A percentile compares a stretch with the other conserved stretches of the same genome.
Conservation (phyloP, 2,888 invertebrate species). For the Atethmia centrago region DNA sequence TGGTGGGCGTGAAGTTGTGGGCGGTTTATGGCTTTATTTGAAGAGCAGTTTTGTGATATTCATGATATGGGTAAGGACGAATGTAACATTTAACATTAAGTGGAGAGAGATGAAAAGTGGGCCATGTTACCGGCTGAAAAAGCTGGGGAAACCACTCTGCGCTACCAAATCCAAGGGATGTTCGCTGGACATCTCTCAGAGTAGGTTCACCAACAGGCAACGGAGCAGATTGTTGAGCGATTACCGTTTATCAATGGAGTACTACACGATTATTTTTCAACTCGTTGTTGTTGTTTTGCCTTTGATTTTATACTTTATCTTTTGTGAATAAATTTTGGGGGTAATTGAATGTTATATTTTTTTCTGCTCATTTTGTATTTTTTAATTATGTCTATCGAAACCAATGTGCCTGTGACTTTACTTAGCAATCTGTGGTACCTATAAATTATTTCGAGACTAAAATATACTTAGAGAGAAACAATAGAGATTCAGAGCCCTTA, state of each 20-base stretch:
- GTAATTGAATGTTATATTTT: not conserved
- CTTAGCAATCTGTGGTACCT: not conserved
- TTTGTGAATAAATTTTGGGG: not conserved
- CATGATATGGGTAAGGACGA: not conserved
- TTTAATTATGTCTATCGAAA: not conserved
- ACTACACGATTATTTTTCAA: not conserved
- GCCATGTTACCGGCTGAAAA: not conserved
- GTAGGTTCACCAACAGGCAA: not conserved
- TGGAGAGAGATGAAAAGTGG: not conserved
- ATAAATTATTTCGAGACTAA: not conserved
- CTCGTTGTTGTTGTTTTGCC: not conserved
- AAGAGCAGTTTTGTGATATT: not conserved
- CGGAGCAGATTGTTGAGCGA: not conserved
- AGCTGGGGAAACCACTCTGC: no score
- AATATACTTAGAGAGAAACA: slow-evolving; percentile 9
- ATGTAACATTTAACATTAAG: not conserved
- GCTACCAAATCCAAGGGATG: not conserved
- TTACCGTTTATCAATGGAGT: not conserved
- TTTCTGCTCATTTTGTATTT: no score
- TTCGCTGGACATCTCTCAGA: not conserved
- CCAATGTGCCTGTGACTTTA: not conserved
- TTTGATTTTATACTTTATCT: not conserved
- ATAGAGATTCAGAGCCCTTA: not conserved
- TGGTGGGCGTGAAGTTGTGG: slow-evolving; percentile 31
- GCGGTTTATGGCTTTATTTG: slow-evolving; percentile 22